These are phyloP conservation scores for Paraescarpia echinospica DNA, from an alignment of 1,140 invertebrate genomes.

Conservation along the genomic window DNA sequence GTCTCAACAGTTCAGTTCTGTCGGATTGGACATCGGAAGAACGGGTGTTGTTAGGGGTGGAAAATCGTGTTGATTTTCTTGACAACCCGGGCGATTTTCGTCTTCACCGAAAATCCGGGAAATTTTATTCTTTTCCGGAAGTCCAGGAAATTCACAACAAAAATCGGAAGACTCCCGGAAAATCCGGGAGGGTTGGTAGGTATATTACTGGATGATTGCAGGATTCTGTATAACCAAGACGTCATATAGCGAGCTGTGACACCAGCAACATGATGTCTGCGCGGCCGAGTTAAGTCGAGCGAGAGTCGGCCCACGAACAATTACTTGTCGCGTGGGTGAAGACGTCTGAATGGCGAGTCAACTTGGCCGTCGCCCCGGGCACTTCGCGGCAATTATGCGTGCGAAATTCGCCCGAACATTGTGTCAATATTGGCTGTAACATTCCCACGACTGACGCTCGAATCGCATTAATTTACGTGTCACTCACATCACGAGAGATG, in stretches of 20 bases:
- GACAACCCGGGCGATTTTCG: no score
- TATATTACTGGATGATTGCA: no score
- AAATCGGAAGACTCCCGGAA: no score
- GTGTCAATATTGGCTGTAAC: background rate
- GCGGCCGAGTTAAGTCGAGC: background rate
- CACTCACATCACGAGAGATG: background rate
- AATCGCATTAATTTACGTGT: slow-evolving; percentile 1
- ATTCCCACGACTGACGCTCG: background rate
- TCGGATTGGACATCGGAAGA: no score
- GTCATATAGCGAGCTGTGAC: background rate
- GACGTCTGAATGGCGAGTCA: background rate
- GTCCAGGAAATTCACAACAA: no score
- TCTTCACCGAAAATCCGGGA: no score
- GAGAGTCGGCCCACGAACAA: background rate
- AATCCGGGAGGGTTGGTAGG: no score
- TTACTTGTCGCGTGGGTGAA: background rate
- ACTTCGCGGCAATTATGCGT: slow-evolving; percentile 3
- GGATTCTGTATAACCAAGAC: background rate
- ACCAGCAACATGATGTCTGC: background rate
- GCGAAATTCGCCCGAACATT: background rate
- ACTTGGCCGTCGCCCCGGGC: background rate
- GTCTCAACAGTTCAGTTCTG: no score
- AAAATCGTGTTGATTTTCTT: no score
- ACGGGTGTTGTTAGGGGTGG: no score
- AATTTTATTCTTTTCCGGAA: no score